A percentile compares a stretch with the other conserved stretches of the same genome.
Evolutionary conservation across 2,113 vertebrate genomes (phyloP).

Genomic region (Promerops cafer): DNA sequence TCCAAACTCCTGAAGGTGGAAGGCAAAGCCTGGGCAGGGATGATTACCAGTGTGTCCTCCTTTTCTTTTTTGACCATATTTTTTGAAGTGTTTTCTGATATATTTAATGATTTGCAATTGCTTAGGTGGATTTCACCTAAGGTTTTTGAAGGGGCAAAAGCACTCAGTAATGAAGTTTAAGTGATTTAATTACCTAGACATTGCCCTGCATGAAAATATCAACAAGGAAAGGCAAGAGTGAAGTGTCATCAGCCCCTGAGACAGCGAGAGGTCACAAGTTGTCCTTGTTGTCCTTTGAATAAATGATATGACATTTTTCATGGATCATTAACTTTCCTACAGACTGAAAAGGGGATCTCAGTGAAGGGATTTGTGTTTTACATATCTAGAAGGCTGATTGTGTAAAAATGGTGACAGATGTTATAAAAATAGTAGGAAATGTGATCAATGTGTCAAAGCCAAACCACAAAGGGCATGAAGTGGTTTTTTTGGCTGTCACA

Average conservation of each 20-base stretch:
- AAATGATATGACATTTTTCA: neutral
- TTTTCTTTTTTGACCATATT: neutral
- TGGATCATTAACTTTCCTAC: neutral
- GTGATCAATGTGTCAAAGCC: neutral
- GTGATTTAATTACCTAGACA: neutral
- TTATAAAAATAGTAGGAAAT: neutral
- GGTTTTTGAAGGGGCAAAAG: neutral
- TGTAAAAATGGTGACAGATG: neutral
- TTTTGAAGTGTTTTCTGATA: neutral
- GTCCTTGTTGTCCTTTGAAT: neutral
- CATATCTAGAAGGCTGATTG: neutral
- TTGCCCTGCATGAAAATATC: neutral
- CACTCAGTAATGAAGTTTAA: neutral
- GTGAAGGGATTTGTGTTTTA: neutral
- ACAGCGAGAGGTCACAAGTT: neutral
- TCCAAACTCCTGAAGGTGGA: neutral
- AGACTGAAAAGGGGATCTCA: neutral
- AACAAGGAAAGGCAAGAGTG: neutral
- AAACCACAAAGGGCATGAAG: neutral
- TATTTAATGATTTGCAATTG: neutral
- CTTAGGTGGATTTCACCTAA: neutral
- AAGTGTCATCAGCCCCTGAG: neutral
- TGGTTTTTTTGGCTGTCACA: neutral
- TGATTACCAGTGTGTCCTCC: neutral
- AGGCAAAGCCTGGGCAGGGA: fast-evolving